A percentile compares a stretch with the other conserved stretches of the same genome.
Conservation (phyloP, 2,113 vertebrate genomes). For the Cebus imitator region DNA sequence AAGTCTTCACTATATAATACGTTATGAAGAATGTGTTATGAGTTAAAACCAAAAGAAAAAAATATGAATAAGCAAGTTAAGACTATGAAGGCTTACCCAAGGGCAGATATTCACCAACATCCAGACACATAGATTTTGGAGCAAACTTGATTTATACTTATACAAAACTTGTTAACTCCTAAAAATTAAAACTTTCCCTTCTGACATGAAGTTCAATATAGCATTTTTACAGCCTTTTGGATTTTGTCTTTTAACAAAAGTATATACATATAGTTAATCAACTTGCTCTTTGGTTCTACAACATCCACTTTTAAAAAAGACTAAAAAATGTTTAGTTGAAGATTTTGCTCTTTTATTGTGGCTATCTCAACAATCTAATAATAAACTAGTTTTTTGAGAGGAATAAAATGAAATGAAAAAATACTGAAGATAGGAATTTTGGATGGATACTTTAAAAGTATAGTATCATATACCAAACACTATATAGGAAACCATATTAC, state of each 20-base stretch:
- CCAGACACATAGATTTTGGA: neutral
- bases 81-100: neutral
- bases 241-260: neutral
- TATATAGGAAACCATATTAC: neutral
- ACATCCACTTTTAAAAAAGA: neutral
- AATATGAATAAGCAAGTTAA: conserved; percentile 4
- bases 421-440: neutral
- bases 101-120: neutral
- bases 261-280: neutral
- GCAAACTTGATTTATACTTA: neutral
- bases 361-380: neutral
- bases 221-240: conserved; percentile 11
- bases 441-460: neutral
- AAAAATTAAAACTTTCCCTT: conserved; percentile 26
- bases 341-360: neutral
- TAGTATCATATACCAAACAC: neutral
- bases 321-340: neutral
- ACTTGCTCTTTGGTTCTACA: neutral
- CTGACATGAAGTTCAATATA: neutral
- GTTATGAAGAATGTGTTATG: neutral
- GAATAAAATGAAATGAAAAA: neutral
- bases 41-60: conserved; percentile 28
- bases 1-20: neutral
- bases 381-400: neutral
- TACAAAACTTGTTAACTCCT: neutral